Evolutionary conservation across 2,888 invertebrate genomes (phyloP), one percentile per base, ranked within the genome.

Genomic region (Anodontia alba): DNA sequence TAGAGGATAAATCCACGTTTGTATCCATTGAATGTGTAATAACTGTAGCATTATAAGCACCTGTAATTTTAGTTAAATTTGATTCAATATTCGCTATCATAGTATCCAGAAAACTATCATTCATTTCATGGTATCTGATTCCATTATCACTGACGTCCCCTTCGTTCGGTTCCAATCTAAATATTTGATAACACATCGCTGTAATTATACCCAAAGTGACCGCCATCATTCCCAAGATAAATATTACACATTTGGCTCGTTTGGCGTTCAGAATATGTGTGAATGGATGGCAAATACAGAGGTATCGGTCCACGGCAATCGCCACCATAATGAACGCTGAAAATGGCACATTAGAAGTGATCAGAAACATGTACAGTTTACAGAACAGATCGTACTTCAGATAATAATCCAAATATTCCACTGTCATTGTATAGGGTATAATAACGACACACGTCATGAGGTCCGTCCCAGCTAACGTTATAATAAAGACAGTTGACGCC

Each of bases 201-300:
- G 90, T 88, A 23, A 91, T 81, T 7, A 89, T 71, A 26, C 91
- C 90, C 5, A 91, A 78, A 1, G 78, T 77, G n/a, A 89, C 70
- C 10, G 90, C 85, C 0, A 87, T 69, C 10, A 84, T 20, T 8
- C 76, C 87, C 26, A 91, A 75, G 15, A 84, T 54, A 33, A 83
- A 77, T 29, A 90, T 88, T 5, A 87, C 73, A n/a, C 86, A 54
- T 76, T 90, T 87, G 5, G 91, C 91, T 23, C 90, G 73, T 57
- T 85, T 81, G 15, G 89, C 85, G 38, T 88, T 93, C 46, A 93
- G 81, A 15, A 90, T 83, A 38, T 90, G 91, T 31, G 91, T 85
- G 70, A 93, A 93, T 3, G 93, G 93, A 68, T 93, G 92, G 72
- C 93, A 93, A 69, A 93, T 93, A 87, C 92, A 93, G 46, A 93